These are phyloP conservation scores for Sprattus sprattus DNA, from an alignment of 2,113 vertebrate species.

Conservation along the genomic window DNA sequence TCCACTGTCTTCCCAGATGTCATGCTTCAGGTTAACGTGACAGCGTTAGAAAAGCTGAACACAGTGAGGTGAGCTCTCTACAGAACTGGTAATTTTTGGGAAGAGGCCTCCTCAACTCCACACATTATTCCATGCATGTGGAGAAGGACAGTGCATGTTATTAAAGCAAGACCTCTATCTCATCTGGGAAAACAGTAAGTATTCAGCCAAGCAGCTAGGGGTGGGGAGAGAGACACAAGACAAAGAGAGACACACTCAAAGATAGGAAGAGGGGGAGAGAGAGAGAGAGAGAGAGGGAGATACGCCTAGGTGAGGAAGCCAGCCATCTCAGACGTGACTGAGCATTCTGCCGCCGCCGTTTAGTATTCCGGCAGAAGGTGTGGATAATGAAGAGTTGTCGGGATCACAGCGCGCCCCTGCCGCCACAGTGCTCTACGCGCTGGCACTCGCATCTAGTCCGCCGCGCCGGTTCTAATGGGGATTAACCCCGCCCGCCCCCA, in stretches of 20 bases:
- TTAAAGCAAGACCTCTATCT: neutral
- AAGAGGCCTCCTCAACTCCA: neutral
- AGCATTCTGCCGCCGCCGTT: constrained; percentile 71
- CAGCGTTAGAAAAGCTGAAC: neutral
- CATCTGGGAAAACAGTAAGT: constrained; percentile 6
- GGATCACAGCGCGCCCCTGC: constrained; percentile 62
- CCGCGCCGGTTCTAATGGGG: constrained; percentile 76
- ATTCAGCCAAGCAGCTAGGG: neutral
- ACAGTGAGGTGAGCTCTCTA: neutral
- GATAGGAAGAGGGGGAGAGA: neutral
- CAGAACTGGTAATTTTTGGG: neutral
- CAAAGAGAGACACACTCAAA: neutral
- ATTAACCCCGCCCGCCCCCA: constrained; percentile 69
- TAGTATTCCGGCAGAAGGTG: constrained; percentile 79
- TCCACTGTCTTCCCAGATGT: neutral
- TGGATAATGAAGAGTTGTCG: constrained; percentile 80
- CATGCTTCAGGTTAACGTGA: neutral
- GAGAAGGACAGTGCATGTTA: neutral
- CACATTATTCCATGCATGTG: neutral
- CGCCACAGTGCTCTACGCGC: constrained; percentile 79
- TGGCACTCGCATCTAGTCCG: constrained; percentile 75
- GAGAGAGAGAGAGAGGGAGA: constrained; percentile 31
- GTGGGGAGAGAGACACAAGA: neutral
- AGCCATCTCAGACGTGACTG: constrained; percentile 70
- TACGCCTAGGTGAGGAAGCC: constrained; percentile 49